Conservation (phyloP, 2,797 vertebrate species). For the Anguilla pacifica region DNA sequence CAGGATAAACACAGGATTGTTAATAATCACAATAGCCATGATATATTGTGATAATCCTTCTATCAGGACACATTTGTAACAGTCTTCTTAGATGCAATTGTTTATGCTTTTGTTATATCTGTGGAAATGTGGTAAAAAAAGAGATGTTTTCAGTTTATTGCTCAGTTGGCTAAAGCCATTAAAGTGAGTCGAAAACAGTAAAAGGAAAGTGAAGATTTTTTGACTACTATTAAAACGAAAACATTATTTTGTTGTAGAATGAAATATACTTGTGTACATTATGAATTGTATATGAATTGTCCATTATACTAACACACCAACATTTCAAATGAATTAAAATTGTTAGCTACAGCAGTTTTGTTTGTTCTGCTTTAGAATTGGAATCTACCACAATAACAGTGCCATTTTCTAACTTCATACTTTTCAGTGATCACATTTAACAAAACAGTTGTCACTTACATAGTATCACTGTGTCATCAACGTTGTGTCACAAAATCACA, state of each 20-base stretch:
- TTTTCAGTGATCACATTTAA: background rate
- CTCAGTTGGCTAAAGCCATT: background rate
- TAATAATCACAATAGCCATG: background rate
- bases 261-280: background rate
- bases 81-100: background rate
- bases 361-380: background rate
- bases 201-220: too few species aligned
- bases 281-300: background rate
- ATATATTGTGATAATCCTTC: background rate
- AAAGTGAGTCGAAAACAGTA: background rate
- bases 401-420: background rate
- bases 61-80: background rate
- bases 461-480: background rate
- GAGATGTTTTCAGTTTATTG: background rate
- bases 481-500: background rate
- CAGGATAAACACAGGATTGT: background rate
- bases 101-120: background rate
- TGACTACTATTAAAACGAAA: too few species aligned
- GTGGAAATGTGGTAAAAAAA: background rate
- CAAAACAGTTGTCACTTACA: background rate
- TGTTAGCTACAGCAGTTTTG: too few species aligned
- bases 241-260: background rate
- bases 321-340: too few species aligned
- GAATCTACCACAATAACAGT: background rate
- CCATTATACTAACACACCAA: too few species aligned